Base-by-base conservation (phyloP, 2,113 vertebrate species). In the Aplodontia rufa region DNA sequence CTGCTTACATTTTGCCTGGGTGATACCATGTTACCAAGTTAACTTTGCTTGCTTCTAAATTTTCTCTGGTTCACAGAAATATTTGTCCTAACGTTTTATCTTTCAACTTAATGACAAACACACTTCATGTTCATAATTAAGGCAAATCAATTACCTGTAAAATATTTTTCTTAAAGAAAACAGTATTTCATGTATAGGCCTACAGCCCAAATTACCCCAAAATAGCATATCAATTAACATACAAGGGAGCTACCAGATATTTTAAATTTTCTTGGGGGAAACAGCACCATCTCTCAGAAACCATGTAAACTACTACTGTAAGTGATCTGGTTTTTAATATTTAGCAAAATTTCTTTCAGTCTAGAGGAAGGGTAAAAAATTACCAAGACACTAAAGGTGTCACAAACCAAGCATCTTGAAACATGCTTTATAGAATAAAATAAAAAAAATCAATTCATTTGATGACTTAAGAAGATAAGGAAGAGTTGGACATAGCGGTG, bases 151-250 rank as follows among this genome's bases (percentile, higher is more conserved):
- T 72, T 93, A 37, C 51, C 83, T 30, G 16, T 76, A 89, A 85
- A 93, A 40, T 68, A 42, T 64, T 91, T 90, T 97, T 90, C 49
- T 80, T 22, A 95, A 94, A 69, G 37, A 91, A 60, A 96, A 86
- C 8, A n/a, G n/a, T 84, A 71, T 89, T 93, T 93, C 42, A 71
- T 35, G 4, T 71, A 11, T 40, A 93, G 90, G n/a, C 32, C n/a
- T 55, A 83, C 6, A 37, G 12, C 14, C 10, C 86, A 51, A 74
- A 37, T 93, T 92, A n/a, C 35, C n/a, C 86, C 88, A 96, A 89
- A 90, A 40, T 5, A 85, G 26, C 8, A 92, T 55, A 64, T 55
- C 14, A 85, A 4, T 37, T 40, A 85, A 69, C 58, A 92, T 14
- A 84, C 10, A 87, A 45, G 47, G 19, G 6, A 75, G 24, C 45